Evolutionary conservation across 2,888 invertebrate species (phyloP).

Genomic region (Metacarcinus magister): DNA sequence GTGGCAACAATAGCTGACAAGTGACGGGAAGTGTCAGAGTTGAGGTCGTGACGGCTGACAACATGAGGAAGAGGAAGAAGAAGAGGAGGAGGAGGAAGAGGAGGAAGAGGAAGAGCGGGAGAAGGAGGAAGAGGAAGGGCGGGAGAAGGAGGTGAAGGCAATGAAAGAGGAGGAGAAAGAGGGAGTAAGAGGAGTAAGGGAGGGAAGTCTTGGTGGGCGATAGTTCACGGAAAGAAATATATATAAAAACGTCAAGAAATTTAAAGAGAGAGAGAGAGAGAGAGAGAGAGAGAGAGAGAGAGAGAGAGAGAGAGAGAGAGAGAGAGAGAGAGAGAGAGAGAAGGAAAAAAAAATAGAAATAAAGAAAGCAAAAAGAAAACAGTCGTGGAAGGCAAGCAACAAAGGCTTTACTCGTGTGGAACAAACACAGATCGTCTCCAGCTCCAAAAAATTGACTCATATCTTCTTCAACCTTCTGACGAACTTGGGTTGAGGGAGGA

Average conservation of each 20-base stretch:
- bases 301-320: conserved; percentile 44
- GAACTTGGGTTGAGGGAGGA: not conserved
- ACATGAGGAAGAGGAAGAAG: not conserved
- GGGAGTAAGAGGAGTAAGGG: not conserved
- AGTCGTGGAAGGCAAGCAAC: conserved; percentile 41
- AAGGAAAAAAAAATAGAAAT: not conserved
- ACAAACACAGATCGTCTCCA: not conserved
- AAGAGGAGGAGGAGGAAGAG: not conserved
- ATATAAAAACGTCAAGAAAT: not conserved
- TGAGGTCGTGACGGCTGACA: not conserved
- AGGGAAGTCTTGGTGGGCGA: not conserved
- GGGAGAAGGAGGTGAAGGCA: not conserved
- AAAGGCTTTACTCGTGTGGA: not conserved
- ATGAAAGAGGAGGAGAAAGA: not conserved
- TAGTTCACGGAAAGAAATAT: not conserved
- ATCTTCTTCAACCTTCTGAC: not conserved
- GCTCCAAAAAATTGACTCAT: not conserved
- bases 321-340: conserved; percentile 53
- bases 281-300: not conserved
- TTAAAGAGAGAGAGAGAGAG: not conserved
- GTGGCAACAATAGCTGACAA: not conserved
- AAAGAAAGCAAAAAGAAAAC: not conserved
- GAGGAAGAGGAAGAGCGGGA: not conserved
- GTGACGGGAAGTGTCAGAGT: conserved; percentile 35
- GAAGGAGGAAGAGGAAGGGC: not conserved